These are phyloP conservation scores for Ptilorrhoa leucosticta DNA, from an alignment of 2,113 vertebrate species.

Conservation along the genomic window DNA sequence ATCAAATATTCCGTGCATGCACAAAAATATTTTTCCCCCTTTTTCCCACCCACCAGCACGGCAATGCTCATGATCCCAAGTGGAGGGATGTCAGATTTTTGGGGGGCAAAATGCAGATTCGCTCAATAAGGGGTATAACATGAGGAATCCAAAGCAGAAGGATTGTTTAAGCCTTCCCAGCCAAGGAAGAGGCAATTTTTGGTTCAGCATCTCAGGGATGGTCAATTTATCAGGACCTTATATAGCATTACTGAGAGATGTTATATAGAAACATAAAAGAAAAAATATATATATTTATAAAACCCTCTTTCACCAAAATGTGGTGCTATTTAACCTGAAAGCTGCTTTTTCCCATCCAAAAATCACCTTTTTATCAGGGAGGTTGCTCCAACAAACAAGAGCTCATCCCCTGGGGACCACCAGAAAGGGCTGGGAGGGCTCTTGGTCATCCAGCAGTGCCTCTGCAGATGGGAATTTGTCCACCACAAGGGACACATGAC, in stretches of 20 bases:
- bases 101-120: fast-evolving
- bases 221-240: background rate
- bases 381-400: background rate
- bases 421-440: background rate
- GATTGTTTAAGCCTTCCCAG: background rate
- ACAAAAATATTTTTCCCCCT: background rate
- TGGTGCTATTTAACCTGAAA: background rate
- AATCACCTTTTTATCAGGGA: fast-evolving
- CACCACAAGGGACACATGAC: fast-evolving
- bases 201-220: background rate
- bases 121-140: background rate
- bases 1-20: background rate
- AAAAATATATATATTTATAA: background rate
- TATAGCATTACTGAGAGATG: background rate
- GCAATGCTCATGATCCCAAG: background rate
- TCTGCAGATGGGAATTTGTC: background rate
- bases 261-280: background rate
- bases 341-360: background rate
- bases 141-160: background rate
- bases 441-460: background rate
- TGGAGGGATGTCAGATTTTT: fast-evolving
- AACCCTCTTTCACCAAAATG: background rate
- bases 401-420: background rate
- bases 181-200: background rate
- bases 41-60: background rate